phyloP scores from a whole-genome alignment of 2,797 vertebrate species.

The Bucorvus abyssinicus region DNA sequence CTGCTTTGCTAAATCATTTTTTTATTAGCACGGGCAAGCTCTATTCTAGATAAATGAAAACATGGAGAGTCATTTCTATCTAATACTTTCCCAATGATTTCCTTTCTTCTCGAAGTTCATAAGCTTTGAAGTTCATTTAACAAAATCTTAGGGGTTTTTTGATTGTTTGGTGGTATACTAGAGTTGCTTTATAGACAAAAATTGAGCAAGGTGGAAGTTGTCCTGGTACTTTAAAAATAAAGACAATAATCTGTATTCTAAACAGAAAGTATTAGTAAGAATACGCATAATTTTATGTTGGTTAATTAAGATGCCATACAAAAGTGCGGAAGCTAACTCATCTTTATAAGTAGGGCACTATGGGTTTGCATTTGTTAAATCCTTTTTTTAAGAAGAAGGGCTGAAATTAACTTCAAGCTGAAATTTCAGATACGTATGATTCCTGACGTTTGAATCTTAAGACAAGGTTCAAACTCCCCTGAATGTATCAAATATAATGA shows the following conservation, averaged over 20 bases:
- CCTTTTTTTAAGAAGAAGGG: not conserved
- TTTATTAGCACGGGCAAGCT: not conserved
- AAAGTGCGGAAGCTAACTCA: not conserved
- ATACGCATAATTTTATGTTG: not conserved
- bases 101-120: not conserved
- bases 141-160: not conserved
- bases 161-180: not conserved
- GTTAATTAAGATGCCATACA: not conserved
- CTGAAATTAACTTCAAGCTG: not conserved
- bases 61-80: not conserved
- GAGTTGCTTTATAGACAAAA: not conserved
- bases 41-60: not conserved
- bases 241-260: not conserved
- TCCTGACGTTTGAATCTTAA: not conserved
- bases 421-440: not conserved
- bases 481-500: not conserved
- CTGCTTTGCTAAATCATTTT: not conserved
- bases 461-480: not conserved
- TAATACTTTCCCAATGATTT: not conserved
- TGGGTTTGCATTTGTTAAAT: not conserved
- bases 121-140: not conserved
- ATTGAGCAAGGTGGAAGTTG: not conserved
- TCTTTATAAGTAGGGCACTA: not conserved
- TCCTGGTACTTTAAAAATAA: not conserved
- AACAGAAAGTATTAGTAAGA: not conserved